Conservation (phyloP, 1,140 invertebrate species). For the Drosophila tani region DNA sequence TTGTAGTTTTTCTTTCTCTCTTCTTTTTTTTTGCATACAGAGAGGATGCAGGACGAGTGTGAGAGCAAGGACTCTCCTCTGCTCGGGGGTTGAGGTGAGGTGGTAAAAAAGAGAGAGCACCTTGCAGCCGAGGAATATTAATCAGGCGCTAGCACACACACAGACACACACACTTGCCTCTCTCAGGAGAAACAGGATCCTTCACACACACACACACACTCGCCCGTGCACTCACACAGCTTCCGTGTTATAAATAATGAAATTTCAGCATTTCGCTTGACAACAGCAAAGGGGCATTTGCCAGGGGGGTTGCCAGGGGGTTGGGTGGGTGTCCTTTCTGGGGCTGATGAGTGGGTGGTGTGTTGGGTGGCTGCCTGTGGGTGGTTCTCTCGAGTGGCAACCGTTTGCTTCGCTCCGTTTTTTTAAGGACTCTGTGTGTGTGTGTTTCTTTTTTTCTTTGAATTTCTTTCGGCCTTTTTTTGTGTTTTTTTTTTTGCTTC, state of each 20-base stretch:
- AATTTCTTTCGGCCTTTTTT: slow-evolving; percentile 20
- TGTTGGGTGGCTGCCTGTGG: slow-evolving; percentile 22
- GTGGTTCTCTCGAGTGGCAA: slow-evolving; percentile 62
- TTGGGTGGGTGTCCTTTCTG: slow-evolving; percentile 22
- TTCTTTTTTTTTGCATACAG: slow-evolving; percentile 1
- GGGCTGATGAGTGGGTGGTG: slow-evolving; percentile 5
- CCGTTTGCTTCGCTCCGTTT: slow-evolving; percentile 61
- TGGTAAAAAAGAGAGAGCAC: slow-evolving; percentile 54
- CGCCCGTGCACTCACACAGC: slow-evolving; percentile 38
- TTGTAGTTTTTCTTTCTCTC: neutral
- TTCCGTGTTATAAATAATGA: slow-evolving; percentile 79
- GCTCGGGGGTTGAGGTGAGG: slow-evolving; percentile 24
- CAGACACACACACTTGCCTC: slow-evolving; percentile 41
- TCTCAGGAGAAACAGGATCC: slow-evolving; percentile 21
- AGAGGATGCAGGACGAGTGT: slow-evolving; percentile 9
- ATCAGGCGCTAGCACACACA: slow-evolving; percentile 49
- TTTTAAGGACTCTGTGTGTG: slow-evolving; percentile 38
- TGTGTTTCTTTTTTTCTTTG: slow-evolving; percentile 37
- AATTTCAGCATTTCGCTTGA: slow-evolving; percentile 72
- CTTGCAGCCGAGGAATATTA: slow-evolving; percentile 72
- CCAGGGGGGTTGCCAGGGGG: neutral
- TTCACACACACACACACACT: slow-evolving; percentile 17
- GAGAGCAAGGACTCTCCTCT: neutral
- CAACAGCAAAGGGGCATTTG: slow-evolving; percentile 42
- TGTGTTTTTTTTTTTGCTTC: slow-evolving; percentile 1